A percentile compares a stretch with the other conserved stretches of the same genome.
phyloP scores from a whole-genome alignment of 37 sponge, comb jelly and placozoan genomes.

The Petrosia ficiformis region DNA sequence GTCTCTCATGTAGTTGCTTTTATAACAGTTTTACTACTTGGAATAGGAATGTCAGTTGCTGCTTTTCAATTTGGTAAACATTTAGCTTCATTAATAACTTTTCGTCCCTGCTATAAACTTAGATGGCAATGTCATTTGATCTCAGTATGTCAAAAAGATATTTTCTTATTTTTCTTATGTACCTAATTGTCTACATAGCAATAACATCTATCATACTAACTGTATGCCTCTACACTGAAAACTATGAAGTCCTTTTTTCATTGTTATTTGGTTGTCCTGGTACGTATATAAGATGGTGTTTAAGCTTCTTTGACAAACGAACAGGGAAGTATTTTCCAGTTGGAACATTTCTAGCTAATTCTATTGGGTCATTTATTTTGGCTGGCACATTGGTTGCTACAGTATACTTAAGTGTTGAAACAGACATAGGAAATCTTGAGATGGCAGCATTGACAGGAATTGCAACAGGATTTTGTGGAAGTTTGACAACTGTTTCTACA shows the following conservation, averaged over 20 bases:
- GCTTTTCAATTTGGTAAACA: conserved; percentile 39
- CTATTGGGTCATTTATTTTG: conserved; percentile 34
- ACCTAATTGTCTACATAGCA: conserved; percentile 4
- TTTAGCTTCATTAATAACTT: too few relatives aligned
- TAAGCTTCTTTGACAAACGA: conserved; percentile 30
- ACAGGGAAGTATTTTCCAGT: conserved; percentile 26
- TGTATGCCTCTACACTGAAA: too few relatives aligned
- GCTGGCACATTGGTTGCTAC: not conserved
- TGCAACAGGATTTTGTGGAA: conserved; percentile 59
- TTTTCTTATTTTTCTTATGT: conserved; percentile 5
- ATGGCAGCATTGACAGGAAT: conserved; percentile 17
- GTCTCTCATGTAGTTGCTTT: conserved; percentile 20
- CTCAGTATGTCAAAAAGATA: not conserved
- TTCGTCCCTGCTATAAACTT: not conserved
- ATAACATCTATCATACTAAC: not conserved
- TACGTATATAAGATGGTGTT: conserved; percentile 51
- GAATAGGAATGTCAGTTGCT: conserved; percentile 46
- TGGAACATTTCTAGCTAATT: conserved; percentile 61
- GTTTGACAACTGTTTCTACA: conserved; percentile 69
- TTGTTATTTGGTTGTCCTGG: conserved; percentile 29
- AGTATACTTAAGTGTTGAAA: not conserved
- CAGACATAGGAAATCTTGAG: not conserved
- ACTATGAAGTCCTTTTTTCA: conserved; percentile 30
- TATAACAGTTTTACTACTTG: conserved; percentile 38
- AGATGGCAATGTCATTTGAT: not conserved